phyloP scores from a whole-genome alignment of 2,797 vertebrate species.

The Melanotaenia maccullochi region DNA sequence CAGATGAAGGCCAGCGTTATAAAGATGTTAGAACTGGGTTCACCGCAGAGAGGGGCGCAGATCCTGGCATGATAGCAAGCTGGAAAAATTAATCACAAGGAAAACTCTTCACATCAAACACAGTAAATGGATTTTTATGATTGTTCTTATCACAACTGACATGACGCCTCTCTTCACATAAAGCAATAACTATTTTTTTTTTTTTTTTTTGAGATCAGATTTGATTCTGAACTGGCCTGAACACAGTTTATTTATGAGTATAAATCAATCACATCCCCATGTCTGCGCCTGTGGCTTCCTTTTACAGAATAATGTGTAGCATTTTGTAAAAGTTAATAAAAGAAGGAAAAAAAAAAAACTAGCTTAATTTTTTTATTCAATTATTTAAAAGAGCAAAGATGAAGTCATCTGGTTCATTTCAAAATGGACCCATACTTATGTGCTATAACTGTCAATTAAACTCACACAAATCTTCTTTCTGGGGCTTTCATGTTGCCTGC shows the following conservation, averaged over 20 bases:
- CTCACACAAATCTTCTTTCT: too few species aligned
- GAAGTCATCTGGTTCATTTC: neutral
- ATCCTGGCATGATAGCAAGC: neutral
- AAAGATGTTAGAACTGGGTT: constrained; percentile 8
- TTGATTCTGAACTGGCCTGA: neutral
- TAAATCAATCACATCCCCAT: neutral
- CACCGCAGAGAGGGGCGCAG: neutral
- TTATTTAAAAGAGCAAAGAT: neutral
- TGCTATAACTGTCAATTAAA: neutral
- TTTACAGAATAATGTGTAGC: neutral
- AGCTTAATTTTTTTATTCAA: neutral
- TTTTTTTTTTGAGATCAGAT: neutral
- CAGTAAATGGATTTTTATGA: neutral
- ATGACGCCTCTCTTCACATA: neutral
- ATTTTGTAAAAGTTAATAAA: neutral
- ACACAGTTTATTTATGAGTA: neutral
- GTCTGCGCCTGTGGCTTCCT: neutral
- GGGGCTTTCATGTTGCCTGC: too few species aligned
- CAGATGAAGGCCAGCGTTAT: constrained; percentile 31
- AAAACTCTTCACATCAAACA: neutral
- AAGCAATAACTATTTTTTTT: neutral
- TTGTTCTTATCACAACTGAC: neutral
- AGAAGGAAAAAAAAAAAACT: neutral
- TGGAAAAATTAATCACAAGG: neutral
- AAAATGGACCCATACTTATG: neutral